phyloP scores from a whole-genome alignment of 2,888 invertebrate genomes.

The Lochmaea crataegi region DNA sequence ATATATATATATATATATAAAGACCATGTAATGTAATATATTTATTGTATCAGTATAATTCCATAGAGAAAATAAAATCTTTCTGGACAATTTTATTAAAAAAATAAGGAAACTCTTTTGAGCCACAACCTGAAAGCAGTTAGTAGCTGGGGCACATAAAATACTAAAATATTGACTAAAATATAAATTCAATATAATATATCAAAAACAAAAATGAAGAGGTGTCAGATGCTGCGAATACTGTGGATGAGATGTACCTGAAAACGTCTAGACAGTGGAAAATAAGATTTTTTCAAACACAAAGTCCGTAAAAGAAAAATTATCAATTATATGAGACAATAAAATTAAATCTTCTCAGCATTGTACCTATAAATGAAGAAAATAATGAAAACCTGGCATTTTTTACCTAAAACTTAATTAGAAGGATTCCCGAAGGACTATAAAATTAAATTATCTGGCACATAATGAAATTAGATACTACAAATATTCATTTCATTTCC shows the following conservation, averaged over 20 bases:
- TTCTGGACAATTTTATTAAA: no score
- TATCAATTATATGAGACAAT: background rate
- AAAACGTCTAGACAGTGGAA: background rate
- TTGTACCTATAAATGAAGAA: background rate
- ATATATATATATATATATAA: no score
- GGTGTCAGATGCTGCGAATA: no score
- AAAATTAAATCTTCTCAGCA: background rate
- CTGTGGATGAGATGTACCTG: background rate
- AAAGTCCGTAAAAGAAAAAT: background rate
- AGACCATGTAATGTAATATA: no score
- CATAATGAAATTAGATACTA: conserved; percentile 4
- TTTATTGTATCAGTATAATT: no score
- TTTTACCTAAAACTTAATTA: background rate
- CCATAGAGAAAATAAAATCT: no score
- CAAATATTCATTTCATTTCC: conserved; percentile 5
- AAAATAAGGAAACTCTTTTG: no score
- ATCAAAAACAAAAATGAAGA: no score
- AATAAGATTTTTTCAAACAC: background rate
- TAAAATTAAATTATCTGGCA: conserved; percentile 7
- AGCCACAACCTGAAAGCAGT: no score
- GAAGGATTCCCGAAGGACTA: background rate
- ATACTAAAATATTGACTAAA: no score
- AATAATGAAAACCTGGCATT: background rate
- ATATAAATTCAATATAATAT: no score
- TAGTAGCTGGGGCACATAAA: no score